Conservation (phyloP, 1,140 invertebrate genomes). For the Drosophila truncata region DNA sequence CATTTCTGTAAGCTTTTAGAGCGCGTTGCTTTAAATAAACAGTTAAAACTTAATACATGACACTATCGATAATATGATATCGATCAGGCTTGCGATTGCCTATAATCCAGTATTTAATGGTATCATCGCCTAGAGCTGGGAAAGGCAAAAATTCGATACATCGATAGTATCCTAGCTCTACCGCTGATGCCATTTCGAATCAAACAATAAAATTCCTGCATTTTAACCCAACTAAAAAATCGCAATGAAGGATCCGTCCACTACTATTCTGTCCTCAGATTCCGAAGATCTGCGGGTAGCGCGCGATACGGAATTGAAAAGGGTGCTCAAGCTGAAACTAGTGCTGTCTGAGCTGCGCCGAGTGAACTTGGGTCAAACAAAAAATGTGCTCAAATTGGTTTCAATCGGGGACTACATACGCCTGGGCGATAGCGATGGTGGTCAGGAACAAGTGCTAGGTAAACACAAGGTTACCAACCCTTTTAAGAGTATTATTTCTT, state of each 20-base stretch:
- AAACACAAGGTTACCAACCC: not conserved
- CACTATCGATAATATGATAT: not conserved
- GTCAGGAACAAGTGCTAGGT: constrained; percentile 52
- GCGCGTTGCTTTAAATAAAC: constrained; percentile 5
- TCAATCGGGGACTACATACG: constrained; percentile 49
- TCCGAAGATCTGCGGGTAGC: constrained; percentile 45
- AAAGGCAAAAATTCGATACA: too few relatives aligned
- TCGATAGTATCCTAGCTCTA: too few relatives aligned
- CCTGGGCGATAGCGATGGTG: constrained; percentile 30
- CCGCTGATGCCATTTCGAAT: constrained; percentile 26
- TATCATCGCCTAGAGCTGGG: too few relatives aligned
- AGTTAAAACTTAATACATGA: not conserved
- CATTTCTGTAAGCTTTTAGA: constrained; percentile 3
- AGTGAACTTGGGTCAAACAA: constrained; percentile 43
- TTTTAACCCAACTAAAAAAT: not conserved
- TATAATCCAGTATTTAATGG: too few relatives aligned
- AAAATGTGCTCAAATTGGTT: constrained; percentile 47
- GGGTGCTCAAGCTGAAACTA: constrained; percentile 56
- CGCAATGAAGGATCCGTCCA: constrained; percentile 43
- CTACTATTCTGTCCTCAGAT: constrained; percentile 42
- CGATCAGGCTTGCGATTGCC: not conserved
- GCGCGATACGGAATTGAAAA: constrained; percentile 45
- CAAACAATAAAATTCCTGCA: constrained; percentile 3
- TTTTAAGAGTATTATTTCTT: not conserved
- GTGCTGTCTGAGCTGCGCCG: constrained; percentile 43